Conservation (phyloP, 2,797 vertebrate genomes). For the Pelobates cultripes region DNA sequence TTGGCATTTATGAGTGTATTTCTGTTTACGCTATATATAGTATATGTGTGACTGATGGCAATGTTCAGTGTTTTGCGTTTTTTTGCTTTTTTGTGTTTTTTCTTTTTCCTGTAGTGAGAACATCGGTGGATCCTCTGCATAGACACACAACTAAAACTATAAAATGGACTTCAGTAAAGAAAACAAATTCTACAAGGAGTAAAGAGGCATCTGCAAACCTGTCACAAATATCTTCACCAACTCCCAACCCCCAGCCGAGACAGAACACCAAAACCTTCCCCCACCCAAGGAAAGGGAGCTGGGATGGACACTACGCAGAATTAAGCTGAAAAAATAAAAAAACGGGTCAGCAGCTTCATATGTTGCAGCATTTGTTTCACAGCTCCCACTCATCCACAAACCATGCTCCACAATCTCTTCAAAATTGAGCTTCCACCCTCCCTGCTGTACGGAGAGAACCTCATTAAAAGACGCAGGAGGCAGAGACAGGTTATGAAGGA, state of each 20-base stretch:
- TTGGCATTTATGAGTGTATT: no score
- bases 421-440: slow-evolving; percentile 5
- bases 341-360: slow-evolving; percentile 41
- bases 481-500: slow-evolving; percentile 13
- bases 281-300: slow-evolving; percentile 50
- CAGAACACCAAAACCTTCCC: background rate
- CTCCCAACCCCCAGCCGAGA: slow-evolving; percentile 60
- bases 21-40: background rate
- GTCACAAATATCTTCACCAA: slow-evolving; percentile 56
- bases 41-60: background rate
- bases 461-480: slow-evolving; percentile 8
- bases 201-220: slow-evolving; percentile 63
- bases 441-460: slow-evolving; percentile 20
- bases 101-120: slow-evolving; percentile 79
- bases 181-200: slow-evolving; percentile 56
- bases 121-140: slow-evolving; percentile 67
- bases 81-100: slow-evolving; percentile 47
- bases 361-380: slow-evolving; percentile 19
- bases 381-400: slow-evolving; percentile 1
- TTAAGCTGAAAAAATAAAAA: background rate
- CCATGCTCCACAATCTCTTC: slow-evolving; percentile 6
- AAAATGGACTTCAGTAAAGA: slow-evolving; percentile 61
- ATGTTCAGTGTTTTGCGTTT: background rate
- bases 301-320: slow-evolving; percentile 43
- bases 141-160: slow-evolving; percentile 71